These are phyloP conservation scores for Oxytorus armatus DNA, from an alignment of 2,888 invertebrate genomes.

Conservation along the genomic window DNA sequence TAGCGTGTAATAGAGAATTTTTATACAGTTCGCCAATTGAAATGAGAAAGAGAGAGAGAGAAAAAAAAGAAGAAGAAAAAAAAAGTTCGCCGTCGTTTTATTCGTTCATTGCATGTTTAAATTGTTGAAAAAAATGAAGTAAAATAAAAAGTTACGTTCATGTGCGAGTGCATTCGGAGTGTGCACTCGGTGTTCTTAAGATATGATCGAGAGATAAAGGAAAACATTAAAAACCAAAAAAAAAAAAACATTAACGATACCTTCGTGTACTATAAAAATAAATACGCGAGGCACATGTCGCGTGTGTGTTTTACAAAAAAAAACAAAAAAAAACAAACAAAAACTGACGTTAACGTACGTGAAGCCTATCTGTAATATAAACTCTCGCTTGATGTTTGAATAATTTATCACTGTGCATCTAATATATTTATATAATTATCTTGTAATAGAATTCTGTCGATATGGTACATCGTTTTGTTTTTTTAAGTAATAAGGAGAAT, in stretches of 20 bases:
- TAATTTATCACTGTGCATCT: slow-evolving; percentile 76
- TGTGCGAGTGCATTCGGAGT: slow-evolving; percentile 42
- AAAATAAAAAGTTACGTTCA: slow-evolving; percentile 58
- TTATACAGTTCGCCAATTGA: slow-evolving; percentile 55
- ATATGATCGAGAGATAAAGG: slow-evolving; percentile 14
- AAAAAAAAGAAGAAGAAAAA: slow-evolving; percentile 18
- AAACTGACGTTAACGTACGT: slow-evolving; percentile 51
- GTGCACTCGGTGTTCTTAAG: slow-evolving; percentile 49
- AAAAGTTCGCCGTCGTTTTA: slow-evolving; percentile 41
- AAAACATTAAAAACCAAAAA: slow-evolving; percentile 18
- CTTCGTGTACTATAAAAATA: slow-evolving; percentile 36
- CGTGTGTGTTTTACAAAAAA: slow-evolving; percentile 25
- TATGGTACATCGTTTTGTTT: slow-evolving; percentile 26
- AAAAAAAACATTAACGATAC: slow-evolving; percentile 31
- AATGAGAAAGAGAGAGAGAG: slow-evolving; percentile 33
- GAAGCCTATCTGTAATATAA: slow-evolving; percentile 68
- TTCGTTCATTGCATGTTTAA: slow-evolving; percentile 64
- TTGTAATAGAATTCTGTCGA: slow-evolving; percentile 56
- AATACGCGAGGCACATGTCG: slow-evolving; percentile 40
- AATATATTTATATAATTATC: slow-evolving; percentile 73
- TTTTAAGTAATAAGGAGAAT: slow-evolving; percentile 7
- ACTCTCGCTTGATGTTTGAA: slow-evolving; percentile 73
- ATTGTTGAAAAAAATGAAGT: slow-evolving; percentile 55
- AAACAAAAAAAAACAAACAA: slow-evolving; percentile 8
- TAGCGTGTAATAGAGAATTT: slow-evolving; percentile 61